These are phyloP conservation scores for Albula glossodonta DNA, from an alignment of 2,113 vertebrate genomes.

Conservation along the genomic window DNA sequence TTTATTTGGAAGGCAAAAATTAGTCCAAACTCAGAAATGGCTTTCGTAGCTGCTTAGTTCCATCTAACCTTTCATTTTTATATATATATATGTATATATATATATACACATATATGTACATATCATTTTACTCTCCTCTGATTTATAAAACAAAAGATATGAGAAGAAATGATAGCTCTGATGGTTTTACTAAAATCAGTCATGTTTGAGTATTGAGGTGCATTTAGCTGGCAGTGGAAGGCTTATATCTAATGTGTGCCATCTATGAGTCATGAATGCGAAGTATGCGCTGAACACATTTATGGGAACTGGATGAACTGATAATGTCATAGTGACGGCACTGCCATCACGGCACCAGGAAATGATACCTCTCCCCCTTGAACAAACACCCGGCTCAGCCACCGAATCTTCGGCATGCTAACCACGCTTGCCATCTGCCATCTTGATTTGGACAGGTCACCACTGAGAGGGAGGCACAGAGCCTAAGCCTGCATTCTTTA, in stretches of 20 bases:
- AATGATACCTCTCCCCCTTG: neutral
- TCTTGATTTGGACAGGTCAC: neutral
- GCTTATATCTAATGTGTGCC: conserved; percentile 15
- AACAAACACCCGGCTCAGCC: neutral
- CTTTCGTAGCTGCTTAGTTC: neutral
- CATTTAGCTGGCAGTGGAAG: conserved; percentile 25
- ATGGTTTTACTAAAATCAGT: neutral
- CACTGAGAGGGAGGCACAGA: neutral
- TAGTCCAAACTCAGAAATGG: neutral
- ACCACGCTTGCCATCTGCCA: neutral
- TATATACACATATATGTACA: too few species aligned
- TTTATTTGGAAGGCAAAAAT: too few species aligned
- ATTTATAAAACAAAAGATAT: too few species aligned
- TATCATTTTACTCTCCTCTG: too few species aligned
- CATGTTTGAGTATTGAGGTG: neutral
- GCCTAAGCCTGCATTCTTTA: neutral
- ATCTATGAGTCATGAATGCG: neutral
- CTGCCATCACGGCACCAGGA: neutral
- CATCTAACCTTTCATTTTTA: neutral
- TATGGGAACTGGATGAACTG: neutral
- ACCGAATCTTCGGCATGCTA: neutral
- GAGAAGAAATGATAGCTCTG: too few species aligned
- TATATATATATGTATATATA: neutral
- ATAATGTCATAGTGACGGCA: neutral
- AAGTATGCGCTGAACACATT: neutral